Evolutionary conservation across 2,888 invertebrate genomes (phyloP), one percentile per base, ranked within the genome.

Genomic region (Branchellion lobata): DNA sequence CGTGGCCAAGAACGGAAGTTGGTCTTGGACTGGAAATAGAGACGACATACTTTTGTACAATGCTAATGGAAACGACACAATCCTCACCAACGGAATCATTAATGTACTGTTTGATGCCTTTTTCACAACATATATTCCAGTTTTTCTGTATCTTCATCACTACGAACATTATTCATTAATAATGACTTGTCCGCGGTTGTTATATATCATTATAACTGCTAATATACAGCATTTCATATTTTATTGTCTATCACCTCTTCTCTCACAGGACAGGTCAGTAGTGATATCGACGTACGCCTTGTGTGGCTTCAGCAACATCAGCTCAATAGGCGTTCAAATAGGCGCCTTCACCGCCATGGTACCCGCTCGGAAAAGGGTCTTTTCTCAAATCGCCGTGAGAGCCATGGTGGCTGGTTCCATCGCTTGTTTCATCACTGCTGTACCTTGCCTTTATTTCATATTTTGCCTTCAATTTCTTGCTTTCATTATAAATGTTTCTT

Each of bases 391-490:
- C 21, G 84, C 82, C 0, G 73, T 83, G n/a, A 65, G 84, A 14
- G 87, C 87, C 0, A 86, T 87, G 86, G 85, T 87, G 14, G 86
- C 86, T 11, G 87, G 87, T 21, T 87, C 85, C 79, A 85, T 87
- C 8, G 87, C 86, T 1, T 87, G 87, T 81, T 87, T 87, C 82
- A 82, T 87, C 82, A 87, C 86, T 1, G 87, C 87, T 0, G n/a
- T n/a, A n/a, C n/a, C n/a, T n/a, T n/a, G n/a, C n/a, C n/a, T n/a
- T n/a, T n/a, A n/a, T 86, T n/a, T n/a, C n/a, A n/a, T n/a, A n/a
- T n/a, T n/a, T n/a, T n/a, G n/a, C n/a, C n/a, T n/a, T n/a, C n/a
- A n/a, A n/a, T n/a, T n/a, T n/a, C n/a, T n/a, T n/a, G n/a, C n/a
- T n/a, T n/a, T n/a, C n/a, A n/a, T n/a, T n/a, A n/a, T n/a, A n/a